A percentile compares a stretch with the other conserved stretches of the same genome.
Conservation (phyloP, 2,888 invertebrate species). For the Lobophora halterata region DNA sequence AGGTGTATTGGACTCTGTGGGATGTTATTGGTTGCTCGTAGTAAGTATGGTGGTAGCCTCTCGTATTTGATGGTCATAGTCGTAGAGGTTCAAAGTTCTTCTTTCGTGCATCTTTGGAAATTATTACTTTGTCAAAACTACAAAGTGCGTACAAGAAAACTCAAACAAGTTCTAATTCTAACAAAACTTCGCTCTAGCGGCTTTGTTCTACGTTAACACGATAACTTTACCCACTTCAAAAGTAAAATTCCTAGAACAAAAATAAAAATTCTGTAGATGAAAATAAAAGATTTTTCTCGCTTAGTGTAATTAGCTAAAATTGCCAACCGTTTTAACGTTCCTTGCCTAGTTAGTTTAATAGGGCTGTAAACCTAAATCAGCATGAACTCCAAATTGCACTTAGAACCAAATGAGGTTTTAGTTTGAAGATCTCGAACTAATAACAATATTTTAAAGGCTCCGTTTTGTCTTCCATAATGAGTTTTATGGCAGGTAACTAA, state of each 20-base stretch:
- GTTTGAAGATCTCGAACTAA: conserved; percentile 1
- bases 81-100: conserved; percentile 26
- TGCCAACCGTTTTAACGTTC: conserved; percentile 1
- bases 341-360: conserved; percentile 7
- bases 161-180: too few species aligned
- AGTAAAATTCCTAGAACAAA: conserved; percentile 78
- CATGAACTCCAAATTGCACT: conserved; percentile 16
- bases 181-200: too few species aligned
- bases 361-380: conserved; percentile 13
- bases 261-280: conserved; percentile 39
- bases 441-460: neutral
- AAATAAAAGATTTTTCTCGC: conserved; percentile 16
- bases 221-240: conserved; percentile 54
- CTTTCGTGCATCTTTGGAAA: conserved; percentile 25
- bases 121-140: conserved; percentile 18
- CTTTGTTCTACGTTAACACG: too few species aligned
- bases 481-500: neutral
- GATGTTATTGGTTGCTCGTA: conserved; percentile 21
- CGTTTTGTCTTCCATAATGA: neutral
- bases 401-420: conserved; percentile 14
- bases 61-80: conserved; percentile 23
- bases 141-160: conserved; percentile 9
- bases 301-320: conserved; percentile 2
- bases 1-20: conserved; percentile 8
- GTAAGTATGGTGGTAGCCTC: conserved; percentile 22